Base-by-base conservation (phyloP, 2,888 invertebrate species). In the Thymelicus acteon region DNA sequence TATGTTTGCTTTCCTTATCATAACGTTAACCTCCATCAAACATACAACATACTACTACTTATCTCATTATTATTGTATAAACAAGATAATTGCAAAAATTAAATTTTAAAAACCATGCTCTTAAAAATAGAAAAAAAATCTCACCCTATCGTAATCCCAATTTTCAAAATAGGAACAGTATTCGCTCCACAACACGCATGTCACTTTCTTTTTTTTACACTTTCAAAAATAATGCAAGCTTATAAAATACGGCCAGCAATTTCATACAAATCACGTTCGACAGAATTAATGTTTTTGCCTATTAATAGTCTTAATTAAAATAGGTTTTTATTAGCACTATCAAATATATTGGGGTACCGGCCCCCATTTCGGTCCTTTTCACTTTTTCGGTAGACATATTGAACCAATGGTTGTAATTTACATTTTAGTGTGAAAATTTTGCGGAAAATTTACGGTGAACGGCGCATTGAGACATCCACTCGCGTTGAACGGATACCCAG, bases 381-480 rank as follows among this genome's bases (percentile, higher is more conserved):
- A n/a, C 39, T 39, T 40, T 60, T 49, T 48, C 31, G 19, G 48
- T 48, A 15, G 24, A 15, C 58, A 70, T 70, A 44, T 48, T 47
- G 40, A 24, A 24, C 47, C 10, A 39, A 39, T 58, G 15, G 19
- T 44, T 61, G n/a, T 61, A 48, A 68, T 66, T 69, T 70, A 73
- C 65, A 67, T 67, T 68, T 54, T 57, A 54, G 54, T 44, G 64
- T 61, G 67, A 74, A 77, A 75, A 75, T 73, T 64, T 64, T 76
- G 77, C 84, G 83, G 80, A 81, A 84, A 82, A 80, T 79, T 81
- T 78, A 72, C 72, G 67, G 15, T 15, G 61, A 58, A 39, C 57
- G 66, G n/a, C 54, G 66, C 71, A 72, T 62, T 63, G 58, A 72
- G 67, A 79, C 82, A 74, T 72, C 78, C 77, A 49, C 75, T 24